Conservation (phyloP, 1,140 invertebrate genomes). For the Dendrolimus punctatus region DNA sequence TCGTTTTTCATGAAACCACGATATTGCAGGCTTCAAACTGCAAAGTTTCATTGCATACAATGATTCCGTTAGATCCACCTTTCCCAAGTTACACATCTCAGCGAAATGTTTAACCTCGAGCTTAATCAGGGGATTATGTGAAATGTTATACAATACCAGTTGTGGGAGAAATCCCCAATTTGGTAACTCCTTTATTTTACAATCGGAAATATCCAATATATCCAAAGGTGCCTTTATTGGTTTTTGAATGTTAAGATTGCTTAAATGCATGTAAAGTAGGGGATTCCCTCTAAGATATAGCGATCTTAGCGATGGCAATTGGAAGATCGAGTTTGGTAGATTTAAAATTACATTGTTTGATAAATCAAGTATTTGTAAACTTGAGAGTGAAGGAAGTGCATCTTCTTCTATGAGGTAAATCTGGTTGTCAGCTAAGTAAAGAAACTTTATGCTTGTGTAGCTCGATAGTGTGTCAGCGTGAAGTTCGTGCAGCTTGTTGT, state of each 20-base stretch:
- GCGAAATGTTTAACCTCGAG: constrained; percentile 47
- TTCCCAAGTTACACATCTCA: constrained; percentile 55
- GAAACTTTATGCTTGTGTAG: constrained; percentile 72
- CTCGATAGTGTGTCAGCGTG: constrained; percentile 67
- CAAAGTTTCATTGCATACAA: constrained; percentile 45
- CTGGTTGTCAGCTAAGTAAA: constrained; percentile 76
- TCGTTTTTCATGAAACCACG: constrained; percentile 52
- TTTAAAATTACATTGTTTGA: constrained; percentile 73
- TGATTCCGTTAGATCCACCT: constrained; percentile 57
- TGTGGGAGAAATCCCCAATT: constrained; percentile 71
- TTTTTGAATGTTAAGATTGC: constrained; percentile 53
- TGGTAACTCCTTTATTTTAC: constrained; percentile 66
- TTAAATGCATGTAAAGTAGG: constrained; percentile 53
- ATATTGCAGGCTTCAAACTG: constrained; percentile 41
- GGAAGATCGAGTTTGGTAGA: constrained; percentile 71
- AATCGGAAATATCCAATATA: constrained; percentile 73
- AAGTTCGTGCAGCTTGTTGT: constrained; percentile 75
- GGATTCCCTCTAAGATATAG: constrained; percentile 74
- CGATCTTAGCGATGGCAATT: constrained; percentile 72
- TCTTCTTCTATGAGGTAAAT: constrained; percentile 73
- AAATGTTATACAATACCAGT: constrained; percentile 59
- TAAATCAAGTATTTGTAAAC: constrained; percentile 72
- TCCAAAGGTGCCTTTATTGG: constrained; percentile 72
- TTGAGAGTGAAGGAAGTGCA: constrained; percentile 67
- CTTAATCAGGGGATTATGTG: constrained; percentile 47